Evolutionary conservation across 2,113 vertebrate genomes (phyloP).

Genomic region (Butorides virescens): DNA sequence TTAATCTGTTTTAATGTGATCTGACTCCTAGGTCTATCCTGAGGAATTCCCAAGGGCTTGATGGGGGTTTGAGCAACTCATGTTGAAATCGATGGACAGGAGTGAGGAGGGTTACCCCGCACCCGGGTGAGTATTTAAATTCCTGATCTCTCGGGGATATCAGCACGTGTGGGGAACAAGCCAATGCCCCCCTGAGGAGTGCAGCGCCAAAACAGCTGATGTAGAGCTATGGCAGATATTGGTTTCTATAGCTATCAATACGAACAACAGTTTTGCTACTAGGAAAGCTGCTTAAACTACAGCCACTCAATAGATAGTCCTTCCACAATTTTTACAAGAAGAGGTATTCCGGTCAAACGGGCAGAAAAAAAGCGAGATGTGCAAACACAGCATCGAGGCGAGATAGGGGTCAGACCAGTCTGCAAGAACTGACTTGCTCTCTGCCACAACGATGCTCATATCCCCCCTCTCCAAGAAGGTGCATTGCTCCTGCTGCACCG

Average conservation of each 20-base stretch:
- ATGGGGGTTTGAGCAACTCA: neutral
- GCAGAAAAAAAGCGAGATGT: neutral
- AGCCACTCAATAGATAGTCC: neutral
- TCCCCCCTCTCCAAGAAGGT: neutral
- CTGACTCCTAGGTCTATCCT: neutral
- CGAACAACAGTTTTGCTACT: neutral
- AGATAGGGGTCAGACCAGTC: neutral
- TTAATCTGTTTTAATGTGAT: neutral
- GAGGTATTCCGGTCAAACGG: neutral
- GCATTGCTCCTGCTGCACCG: neutral
- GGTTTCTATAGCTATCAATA: neutral
- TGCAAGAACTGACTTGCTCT: neutral
- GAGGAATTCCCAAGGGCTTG: neutral
- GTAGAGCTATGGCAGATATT: neutral
- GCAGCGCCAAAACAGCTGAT: neutral
- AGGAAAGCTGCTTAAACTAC: neutral
- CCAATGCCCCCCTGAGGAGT: neutral
- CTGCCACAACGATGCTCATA: neutral
- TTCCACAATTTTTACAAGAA: neutral
- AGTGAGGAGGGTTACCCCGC: neutral
- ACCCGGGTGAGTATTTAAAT: accelerated
- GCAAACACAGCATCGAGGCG: neutral
- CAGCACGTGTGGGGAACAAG: neutral
- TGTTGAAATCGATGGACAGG: neutral
- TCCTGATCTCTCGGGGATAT: neutral